Percentiles rank a stretch among this genome's conserved stretches.
Conservation (phyloP, 1,140 invertebrate species). For the Akabosia matsudoensis region DNA sequence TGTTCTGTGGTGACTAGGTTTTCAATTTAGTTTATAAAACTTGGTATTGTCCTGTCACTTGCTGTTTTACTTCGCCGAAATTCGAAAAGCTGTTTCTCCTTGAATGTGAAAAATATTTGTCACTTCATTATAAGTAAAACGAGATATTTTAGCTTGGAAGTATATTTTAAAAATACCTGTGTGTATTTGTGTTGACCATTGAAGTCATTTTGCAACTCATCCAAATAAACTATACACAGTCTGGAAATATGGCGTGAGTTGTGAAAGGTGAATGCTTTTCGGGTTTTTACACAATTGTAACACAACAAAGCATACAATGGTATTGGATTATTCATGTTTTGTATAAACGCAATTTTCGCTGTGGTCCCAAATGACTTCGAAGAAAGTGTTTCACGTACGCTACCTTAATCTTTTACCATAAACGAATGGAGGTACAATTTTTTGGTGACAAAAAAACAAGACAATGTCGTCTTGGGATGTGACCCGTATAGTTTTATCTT, state of each 20-base stretch:
- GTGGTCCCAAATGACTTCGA: not conserved
- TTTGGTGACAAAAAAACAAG: not conserved
- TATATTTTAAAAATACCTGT: too few species aligned
- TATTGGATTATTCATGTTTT: constrained; percentile 12
- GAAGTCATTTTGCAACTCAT: too few species aligned
- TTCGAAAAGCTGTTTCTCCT: too few species aligned
- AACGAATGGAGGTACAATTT: not conserved
- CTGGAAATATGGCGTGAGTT: not conserved
- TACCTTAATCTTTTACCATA: not conserved
- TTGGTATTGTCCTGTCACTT: too few species aligned
- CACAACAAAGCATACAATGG: not conserved
- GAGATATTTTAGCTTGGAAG: too few species aligned
- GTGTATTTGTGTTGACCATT: too few species aligned
- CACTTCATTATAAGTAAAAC: too few species aligned
- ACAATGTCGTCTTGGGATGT: not conserved
- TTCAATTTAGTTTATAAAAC: too few species aligned
- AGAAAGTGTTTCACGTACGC: not conserved
- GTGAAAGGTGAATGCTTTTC: not conserved
- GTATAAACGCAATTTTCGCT: not conserved
- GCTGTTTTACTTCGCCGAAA: too few species aligned
- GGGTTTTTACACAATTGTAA: not conserved
- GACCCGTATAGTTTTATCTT: not conserved
- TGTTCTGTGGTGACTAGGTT: too few species aligned
- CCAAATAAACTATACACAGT: constrained; percentile 7
- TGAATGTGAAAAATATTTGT: too few species aligned